A percentile compares a stretch with the other conserved stretches of the same genome.
phyloP scores from a whole-genome alignment of 2,888 invertebrate genomes.

The Plusia festucae region DNA sequence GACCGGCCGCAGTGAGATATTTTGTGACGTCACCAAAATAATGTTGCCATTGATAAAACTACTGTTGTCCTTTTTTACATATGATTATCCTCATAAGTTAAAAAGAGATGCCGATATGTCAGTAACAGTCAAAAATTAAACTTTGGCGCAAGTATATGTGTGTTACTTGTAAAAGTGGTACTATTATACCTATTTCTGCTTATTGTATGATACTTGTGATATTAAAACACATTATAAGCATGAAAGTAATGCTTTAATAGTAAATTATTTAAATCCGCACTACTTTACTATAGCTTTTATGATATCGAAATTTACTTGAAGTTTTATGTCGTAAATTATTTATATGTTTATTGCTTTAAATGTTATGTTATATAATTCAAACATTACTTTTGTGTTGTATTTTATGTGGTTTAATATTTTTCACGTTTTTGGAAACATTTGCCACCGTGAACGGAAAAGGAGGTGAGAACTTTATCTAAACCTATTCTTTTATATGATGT shows the following conservation, averaged over 20 bases:
- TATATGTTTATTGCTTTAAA: constrained; percentile 40
- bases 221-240: constrained; percentile 75
- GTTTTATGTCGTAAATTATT: background rate
- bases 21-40: too few species aligned
- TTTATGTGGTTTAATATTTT: constrained; percentile 76
- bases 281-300: background rate
- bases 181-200: background rate
- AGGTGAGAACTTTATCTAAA: constrained; percentile 78
- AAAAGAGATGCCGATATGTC: too few species aligned
- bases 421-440: constrained; percentile 61
- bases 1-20: too few species aligned
- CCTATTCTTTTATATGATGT: too few species aligned
- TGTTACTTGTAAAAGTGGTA: too few species aligned
- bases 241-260: constrained; percentile 65
- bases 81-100: too few species aligned
- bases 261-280: constrained; percentile 16
- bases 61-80: too few species aligned
- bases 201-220: constrained; percentile 8
- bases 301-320: background rate
- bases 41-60: too few species aligned
- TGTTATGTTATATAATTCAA: constrained; percentile 31
- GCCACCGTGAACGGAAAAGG: constrained; percentile 75
- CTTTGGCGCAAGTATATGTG: too few species aligned
- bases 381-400: constrained; percentile 58
- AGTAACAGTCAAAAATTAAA: too few species aligned